Conservation (phyloP, 2,113 vertebrate genomes). For the Ploceus nigricollis region DNA sequence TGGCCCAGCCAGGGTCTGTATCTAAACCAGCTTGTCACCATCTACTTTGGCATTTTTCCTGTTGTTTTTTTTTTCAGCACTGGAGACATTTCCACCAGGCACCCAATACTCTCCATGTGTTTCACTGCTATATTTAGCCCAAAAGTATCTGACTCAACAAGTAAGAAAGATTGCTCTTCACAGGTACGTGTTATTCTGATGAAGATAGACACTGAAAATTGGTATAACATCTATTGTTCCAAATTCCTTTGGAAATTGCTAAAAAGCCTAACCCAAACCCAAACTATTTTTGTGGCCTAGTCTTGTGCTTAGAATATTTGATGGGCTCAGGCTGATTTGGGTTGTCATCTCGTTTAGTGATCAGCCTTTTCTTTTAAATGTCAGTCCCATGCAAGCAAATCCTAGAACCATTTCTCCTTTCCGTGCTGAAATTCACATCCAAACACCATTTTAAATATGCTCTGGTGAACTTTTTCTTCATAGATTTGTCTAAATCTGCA, state of each 20-base stretch:
- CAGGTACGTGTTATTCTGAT: background rate
- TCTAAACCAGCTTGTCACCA: background rate
- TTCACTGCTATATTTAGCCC: background rate
- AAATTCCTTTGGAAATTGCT: background rate
- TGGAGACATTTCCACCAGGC: background rate
- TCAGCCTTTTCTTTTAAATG: background rate
- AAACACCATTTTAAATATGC: background rate
- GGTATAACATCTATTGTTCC: background rate
- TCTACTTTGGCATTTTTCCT: background rate
- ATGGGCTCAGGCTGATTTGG: background rate
- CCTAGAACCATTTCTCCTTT: background rate
- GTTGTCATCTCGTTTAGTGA: background rate
- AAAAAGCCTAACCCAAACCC: background rate
- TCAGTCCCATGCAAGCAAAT: background rate
- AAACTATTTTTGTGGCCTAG: background rate
- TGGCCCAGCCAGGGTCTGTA: fast-evolving
- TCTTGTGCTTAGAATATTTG: background rate
- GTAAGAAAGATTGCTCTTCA: background rate
- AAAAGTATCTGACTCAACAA: background rate
- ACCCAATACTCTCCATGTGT: background rate
- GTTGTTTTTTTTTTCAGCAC: background rate
- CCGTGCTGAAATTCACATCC: background rate
- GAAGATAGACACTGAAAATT: background rate
- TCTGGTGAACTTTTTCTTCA: background rate
- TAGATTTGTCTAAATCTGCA: background rate